phyloP scores from a whole-genome alignment of 2,888 invertebrate species.

The Caenorhabditis imperialis region DNA sequence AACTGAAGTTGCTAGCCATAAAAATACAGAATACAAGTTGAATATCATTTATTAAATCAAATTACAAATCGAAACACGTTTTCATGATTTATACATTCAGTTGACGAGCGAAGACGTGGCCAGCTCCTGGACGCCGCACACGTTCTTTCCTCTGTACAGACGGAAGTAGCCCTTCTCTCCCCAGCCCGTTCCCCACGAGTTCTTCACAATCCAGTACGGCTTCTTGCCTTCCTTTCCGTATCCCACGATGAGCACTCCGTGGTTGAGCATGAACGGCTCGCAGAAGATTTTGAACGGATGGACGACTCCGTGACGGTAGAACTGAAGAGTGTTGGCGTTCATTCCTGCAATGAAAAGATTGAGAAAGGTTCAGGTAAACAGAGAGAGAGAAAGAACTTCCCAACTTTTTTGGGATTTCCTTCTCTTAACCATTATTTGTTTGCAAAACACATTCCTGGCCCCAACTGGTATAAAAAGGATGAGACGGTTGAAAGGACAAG shows the following conservation, averaged over 20 bases:
- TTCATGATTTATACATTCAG: conserved; percentile 8
- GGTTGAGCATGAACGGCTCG: conserved; percentile 72
- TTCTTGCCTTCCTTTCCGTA: conserved; percentile 73
- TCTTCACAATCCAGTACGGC: conserved; percentile 78
- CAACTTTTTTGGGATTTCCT: conserved; percentile 7
- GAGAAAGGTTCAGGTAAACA: too few species aligned
- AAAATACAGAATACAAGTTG: too few species aligned
- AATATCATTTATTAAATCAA: conserved; percentile 5
- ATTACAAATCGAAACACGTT: conserved; percentile 24
- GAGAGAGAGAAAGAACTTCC: conserved; percentile 1
- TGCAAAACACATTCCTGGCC: conserved; percentile 12
- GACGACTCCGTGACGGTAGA: conserved; percentile 77
- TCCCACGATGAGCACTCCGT: conserved; percentile 77
- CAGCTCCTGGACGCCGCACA: conserved; percentile 93
- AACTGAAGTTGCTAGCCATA: too few species aligned
- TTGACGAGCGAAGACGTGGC: conserved; percentile 82
- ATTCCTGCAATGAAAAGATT: conserved; percentile 64
- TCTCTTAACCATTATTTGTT: conserved; percentile 20
- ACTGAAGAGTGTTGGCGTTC: conserved; percentile 78
- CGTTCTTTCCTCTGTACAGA: conserved; percentile 93
- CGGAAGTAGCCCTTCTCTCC: conserved; percentile 77
- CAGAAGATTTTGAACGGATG: conserved; percentile 76
- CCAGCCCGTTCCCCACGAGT: conserved; percentile 76
- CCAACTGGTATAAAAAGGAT: conserved; percentile 21
- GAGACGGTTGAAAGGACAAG: background rate